Evolutionary conservation across 2,888 invertebrate species (phyloP), one percentile per base, ranked within the genome.

Genomic region (Sarcophaga rosellei): DNA sequence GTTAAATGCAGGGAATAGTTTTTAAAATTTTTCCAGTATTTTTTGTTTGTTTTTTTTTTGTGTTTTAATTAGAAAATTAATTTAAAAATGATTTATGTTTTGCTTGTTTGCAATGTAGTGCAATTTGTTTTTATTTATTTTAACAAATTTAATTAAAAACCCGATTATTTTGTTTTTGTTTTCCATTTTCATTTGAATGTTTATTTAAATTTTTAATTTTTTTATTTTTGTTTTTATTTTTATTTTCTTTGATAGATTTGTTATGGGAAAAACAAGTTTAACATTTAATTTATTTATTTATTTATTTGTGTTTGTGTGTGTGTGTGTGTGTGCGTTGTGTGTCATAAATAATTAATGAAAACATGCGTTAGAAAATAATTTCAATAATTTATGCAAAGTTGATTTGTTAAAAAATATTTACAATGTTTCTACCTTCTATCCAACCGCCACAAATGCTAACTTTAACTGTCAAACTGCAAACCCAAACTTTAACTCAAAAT

Each of bases 341-440:
- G 77, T 70, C 81, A 79, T 79, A 75, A 82, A 82, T 82, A 82
- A 79, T 85, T 82, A 75, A 82, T 76, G 66, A 82, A 69, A 68
- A 75, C 75, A 82, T 82, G 85, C 82, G 82, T 85, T 82, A 72
- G 81, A 85, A 85, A 82, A 82, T 79, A 72, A 61, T 82, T 75
- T 85, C 66, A 82, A 79, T 82, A 75, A 76, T 82, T 85, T 65
- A 77, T 77, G 12, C 25, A 2, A 70, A 75, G 53, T 80, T 84
- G 75, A 68, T 62, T 80, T 75, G 61, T 76, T 84, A 68, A 84
- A 84, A 84, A 84, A 84, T 35, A 35, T 80, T 70, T 66, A 5
- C 35, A 72, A 84, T 17, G 53, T 53, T 4, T 53, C 17, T 12
- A 4, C 17, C 4, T 0, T 12, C 17, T 17, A 53, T 17, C 53